Evolutionary conservation across 2,888 invertebrate genomes (phyloP).

Genomic region (Diaphora mendica): DNA sequence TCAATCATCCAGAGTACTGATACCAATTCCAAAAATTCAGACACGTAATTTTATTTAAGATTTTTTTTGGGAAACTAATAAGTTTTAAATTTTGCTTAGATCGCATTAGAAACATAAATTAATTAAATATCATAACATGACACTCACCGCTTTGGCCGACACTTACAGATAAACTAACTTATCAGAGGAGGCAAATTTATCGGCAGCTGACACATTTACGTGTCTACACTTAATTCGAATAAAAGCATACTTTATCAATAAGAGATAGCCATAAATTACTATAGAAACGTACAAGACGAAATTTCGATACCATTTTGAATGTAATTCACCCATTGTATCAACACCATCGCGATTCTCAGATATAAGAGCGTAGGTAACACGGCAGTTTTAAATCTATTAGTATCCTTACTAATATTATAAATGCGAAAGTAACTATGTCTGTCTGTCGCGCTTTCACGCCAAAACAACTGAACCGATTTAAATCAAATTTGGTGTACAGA

Average conservation of each 20-base stretch:
- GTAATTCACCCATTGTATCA: background rate
- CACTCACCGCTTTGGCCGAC: constrained; percentile 63
- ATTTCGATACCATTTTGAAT: background rate
- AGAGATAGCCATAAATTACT: constrained; percentile 27
- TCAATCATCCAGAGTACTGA: background rate
- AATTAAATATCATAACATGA: constrained; percentile 26
- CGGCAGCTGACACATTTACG: constrained; percentile 42
- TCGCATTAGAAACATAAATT: constrained; percentile 12
- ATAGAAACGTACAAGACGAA: constrained; percentile 5
- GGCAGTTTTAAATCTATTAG: background rate
- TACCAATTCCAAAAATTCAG: background rate
- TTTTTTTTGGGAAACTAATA: too few relatives aligned
- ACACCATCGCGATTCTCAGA: background rate
- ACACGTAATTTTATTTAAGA: background rate
- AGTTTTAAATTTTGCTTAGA: background rate
- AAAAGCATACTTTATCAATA: constrained; percentile 40
- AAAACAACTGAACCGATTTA: too few relatives aligned
- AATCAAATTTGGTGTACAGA: too few relatives aligned
- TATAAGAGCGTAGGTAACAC: background rate
- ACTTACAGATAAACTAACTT: constrained; percentile 67
- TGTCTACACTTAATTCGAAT: constrained; percentile 48
- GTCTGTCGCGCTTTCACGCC: too few relatives aligned
- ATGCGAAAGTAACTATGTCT: too few relatives aligned
- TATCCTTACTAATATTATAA: background rate
- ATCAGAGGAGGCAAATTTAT: constrained; percentile 53